phyloP scores from a whole-genome alignment of 2,797 vertebrate genomes.

The Coccyzus lansbergi region DNA sequence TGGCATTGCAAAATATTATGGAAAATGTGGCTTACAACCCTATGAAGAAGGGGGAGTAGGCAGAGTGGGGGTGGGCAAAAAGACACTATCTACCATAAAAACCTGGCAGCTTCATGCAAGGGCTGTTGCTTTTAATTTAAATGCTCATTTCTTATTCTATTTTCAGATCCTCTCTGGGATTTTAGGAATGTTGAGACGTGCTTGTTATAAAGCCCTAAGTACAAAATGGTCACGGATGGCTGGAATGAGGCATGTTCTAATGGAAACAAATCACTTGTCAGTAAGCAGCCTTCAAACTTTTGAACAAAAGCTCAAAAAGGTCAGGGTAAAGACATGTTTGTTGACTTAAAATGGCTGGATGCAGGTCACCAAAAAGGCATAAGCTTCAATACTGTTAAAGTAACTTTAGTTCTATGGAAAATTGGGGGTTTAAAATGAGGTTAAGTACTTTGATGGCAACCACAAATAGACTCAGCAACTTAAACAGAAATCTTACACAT shows the following conservation, averaged over 20 bases:
- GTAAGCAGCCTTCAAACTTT: slow-evolving; percentile 63
- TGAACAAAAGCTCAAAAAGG: slow-evolving; percentile 64
- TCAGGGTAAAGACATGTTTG: slow-evolving; percentile 47
- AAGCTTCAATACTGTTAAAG: not conserved
- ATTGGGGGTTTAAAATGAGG: not conserved
- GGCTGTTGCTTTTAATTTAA: slow-evolving; percentile 78
- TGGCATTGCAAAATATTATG: slow-evolving; percentile 48
- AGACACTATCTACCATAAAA: slow-evolving; percentile 64
- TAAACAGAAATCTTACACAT: slow-evolving; percentile 9
- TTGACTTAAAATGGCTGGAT: slow-evolving; percentile 42
- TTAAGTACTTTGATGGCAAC: slow-evolving; percentile 7
- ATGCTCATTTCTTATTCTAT: slow-evolving; percentile 80
- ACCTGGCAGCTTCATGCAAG: slow-evolving; percentile 64
- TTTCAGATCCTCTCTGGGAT: slow-evolving; percentile 79
- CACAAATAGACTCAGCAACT: not conserved
- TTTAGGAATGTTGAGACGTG: slow-evolving; percentile 79
- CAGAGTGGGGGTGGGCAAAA: slow-evolving; percentile 7
- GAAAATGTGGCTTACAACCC: slow-evolving; percentile 51
- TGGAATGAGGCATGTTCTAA: slow-evolving; percentile 65
- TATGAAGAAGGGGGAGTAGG: not conserved
- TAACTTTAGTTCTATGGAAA: not conserved
- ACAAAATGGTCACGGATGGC: slow-evolving; percentile 72
- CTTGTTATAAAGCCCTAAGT: slow-evolving; percentile 70
- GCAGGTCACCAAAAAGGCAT: not conserved
- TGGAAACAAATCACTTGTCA: slow-evolving; percentile 75